Percentiles rank a stretch among this genome's conserved stretches.
These are phyloP conservation scores for Ommatoiulus sabulosus DNA, from an alignment of 2,888 invertebrate species.

Conservation along the genomic window DNA sequence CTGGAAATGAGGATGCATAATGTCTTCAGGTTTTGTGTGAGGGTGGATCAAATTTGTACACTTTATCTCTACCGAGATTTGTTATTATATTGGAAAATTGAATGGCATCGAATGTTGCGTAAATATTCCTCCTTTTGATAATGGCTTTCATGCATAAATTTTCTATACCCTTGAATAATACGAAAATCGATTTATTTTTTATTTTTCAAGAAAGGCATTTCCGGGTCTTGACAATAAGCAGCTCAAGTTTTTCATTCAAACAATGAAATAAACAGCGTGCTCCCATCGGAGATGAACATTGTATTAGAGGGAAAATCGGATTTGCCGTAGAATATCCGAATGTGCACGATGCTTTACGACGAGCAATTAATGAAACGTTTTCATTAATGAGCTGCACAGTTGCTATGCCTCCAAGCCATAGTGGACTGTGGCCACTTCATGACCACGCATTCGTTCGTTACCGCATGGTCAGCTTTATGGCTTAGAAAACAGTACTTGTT, in stretches of 20 bases:
- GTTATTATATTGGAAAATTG: too few relatives aligned
- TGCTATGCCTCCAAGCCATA: background rate
- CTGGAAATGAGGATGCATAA: too few relatives aligned
- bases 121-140: too few relatives aligned
- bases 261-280: background rate
- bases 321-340: background rate
- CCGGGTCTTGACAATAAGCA: background rate
- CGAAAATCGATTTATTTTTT: too few relatives aligned
- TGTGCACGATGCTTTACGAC: slow-evolving; percentile 10
- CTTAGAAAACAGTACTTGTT: background rate
- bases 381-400: slow-evolving; percentile 2
- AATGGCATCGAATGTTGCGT: too few relatives aligned
- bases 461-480: background rate
- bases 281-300: background rate
- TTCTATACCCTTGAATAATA: too few relatives aligned
- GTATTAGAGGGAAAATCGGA: background rate
- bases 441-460: background rate
- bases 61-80: too few relatives aligned
- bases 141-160: too few relatives aligned
- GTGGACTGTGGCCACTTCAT: slow-evolving; percentile 6
- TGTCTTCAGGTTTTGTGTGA: too few relatives aligned
- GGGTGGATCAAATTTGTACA: too few relatives aligned
- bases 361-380: slow-evolving; percentile 12
- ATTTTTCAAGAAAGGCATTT: background rate
- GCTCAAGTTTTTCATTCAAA: background rate